Base-by-base conservation (phyloP, 1,140 invertebrate species). In the Gyrodactylus salaris region DNA sequence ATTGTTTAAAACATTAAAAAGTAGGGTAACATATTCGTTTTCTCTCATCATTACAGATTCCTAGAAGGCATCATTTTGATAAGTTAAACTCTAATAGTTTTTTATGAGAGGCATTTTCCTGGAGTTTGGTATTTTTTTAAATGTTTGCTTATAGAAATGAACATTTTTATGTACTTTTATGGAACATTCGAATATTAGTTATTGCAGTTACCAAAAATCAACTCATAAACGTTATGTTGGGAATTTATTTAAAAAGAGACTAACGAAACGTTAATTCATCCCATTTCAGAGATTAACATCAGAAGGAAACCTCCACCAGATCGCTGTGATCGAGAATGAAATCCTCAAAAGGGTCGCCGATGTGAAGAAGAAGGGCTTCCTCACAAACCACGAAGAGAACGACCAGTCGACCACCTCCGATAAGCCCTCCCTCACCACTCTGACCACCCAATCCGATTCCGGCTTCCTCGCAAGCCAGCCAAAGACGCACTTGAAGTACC, bases 401-500 rank as follows among this genome's bases (percentile, higher is more conserved):
- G n/a, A 7, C 7, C 7, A 54, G 7, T n/a, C 7, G 7, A 54
- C 7, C n/a, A 16, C 7, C n/a, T 54, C 34, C 7, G 34, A 54
- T 16, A 54, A 54, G 34, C 34, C 34, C 7, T 54, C 34, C n/a
- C 34, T 54, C n/a, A 16, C 34, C 7, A n/a, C n/a, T 16, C 34
- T 54, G 7, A n/a, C 34, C 7, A 16, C 7, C n/a, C 34, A 54
- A 54, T 7, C 34, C n/a, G 34, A 54, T 54, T 7, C 7, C n/a
- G 7, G 7, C 7, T 54, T 54, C 34, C 7, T 54, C n/a, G 34
- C 34, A 16, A 54, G n/a, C 7, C 34, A 54, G 34, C 68, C 68
- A 7, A 96, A 96, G 83, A 87, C 87, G n/a, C 93, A 98, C 79
- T 97, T 92, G 92, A 94, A 98, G 80, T 98, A 93, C 81, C 83